Evolutionary conservation across 2,113 vertebrate genomes (phyloP).

Genomic region (Paralichthys olivaceus): DNA sequence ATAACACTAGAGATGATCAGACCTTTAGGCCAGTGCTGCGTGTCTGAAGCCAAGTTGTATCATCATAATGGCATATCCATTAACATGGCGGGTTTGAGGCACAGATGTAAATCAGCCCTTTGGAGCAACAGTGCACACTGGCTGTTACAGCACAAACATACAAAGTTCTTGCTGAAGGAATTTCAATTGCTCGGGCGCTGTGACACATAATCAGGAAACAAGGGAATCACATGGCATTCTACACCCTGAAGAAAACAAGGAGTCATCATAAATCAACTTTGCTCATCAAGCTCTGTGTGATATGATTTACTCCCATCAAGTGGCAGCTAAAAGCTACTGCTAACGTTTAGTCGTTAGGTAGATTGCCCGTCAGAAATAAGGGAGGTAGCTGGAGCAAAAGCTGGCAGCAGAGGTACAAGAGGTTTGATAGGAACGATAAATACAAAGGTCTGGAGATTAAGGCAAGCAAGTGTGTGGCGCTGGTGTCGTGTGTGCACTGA

Average conservation of each 20-base stretch:
- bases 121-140: slow-evolving; percentile 8
- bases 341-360: slow-evolving; percentile 41
- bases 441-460: slow-evolving; percentile 43
- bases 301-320: slow-evolving; percentile 34
- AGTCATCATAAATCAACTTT: slow-evolving; percentile 14
- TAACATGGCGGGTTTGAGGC: slow-evolving; percentile 30
- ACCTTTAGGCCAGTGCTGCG: slow-evolving; percentile 21
- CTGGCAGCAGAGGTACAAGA: slow-evolving; percentile 58
- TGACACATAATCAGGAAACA: slow-evolving; percentile 10
- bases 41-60: slow-evolving; percentile 7
- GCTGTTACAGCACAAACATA: background rate
- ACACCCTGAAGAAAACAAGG: slow-evolving; percentile 13
- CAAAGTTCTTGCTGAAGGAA: slow-evolving; percentile 33
- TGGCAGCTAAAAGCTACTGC: slow-evolving; percentile 48
- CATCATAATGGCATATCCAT: slow-evolving; percentile 51
- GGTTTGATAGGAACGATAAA: slow-evolving; percentile 20
- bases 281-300: slow-evolving; percentile 35
- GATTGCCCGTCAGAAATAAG: slow-evolving; percentile 43
- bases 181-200: slow-evolving; percentile 36
- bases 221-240: slow-evolving; percentile 12
- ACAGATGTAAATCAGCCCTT: slow-evolving; percentile 36
- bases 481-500: slow-evolving; percentile 51
- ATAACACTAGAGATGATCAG: slow-evolving; percentile 39
- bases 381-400: slow-evolving; percentile 70
- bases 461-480: slow-evolving; percentile 50